Percentiles rank a stretch among this genome's conserved stretches.
Conservation (phyloP, 2,113 vertebrate species). For the Psephotus haematonotus region DNA sequence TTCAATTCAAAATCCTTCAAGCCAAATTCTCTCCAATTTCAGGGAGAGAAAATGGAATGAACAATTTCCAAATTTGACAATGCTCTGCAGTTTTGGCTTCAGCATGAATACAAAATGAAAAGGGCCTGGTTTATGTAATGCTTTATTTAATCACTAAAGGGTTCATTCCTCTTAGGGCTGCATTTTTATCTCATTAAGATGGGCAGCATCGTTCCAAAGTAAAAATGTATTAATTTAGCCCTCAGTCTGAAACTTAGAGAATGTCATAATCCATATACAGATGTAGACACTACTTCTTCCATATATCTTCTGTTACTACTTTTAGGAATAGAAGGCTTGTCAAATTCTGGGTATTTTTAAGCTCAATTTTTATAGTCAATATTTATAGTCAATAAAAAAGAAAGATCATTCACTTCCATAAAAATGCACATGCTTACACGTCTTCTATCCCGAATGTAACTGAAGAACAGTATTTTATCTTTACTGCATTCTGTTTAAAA, state of each 20-base stretch:
- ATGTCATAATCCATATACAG: not conserved
- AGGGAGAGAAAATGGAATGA: not conserved
- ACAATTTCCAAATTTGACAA: not conserved
- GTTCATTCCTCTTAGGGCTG: not conserved
- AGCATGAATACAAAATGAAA: not conserved
- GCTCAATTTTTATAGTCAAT: not conserved
- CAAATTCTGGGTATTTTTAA: not conserved
- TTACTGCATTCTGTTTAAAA: not conserved
- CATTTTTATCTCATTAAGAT: not conserved
- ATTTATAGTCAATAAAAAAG: not conserved
- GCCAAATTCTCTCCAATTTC: not conserved
- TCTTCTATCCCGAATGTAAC: not conserved
- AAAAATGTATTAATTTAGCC: not conserved
- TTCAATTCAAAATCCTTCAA: not conserved
- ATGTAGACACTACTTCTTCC: not conserved
- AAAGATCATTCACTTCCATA: not conserved
- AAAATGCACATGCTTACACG: not conserved
- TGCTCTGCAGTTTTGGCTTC: not conserved
- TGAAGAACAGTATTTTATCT: not conserved
- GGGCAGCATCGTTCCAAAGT: not conserved
- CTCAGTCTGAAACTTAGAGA: not conserved
- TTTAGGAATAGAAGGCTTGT: not conserved
- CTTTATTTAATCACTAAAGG: not conserved
- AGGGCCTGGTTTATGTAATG: not conserved
- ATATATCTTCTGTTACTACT: not conserved